These are phyloP conservation scores for Spicauda simplicius DNA, from an alignment of 2,888 invertebrate species.

Conservation along the genomic window DNA sequence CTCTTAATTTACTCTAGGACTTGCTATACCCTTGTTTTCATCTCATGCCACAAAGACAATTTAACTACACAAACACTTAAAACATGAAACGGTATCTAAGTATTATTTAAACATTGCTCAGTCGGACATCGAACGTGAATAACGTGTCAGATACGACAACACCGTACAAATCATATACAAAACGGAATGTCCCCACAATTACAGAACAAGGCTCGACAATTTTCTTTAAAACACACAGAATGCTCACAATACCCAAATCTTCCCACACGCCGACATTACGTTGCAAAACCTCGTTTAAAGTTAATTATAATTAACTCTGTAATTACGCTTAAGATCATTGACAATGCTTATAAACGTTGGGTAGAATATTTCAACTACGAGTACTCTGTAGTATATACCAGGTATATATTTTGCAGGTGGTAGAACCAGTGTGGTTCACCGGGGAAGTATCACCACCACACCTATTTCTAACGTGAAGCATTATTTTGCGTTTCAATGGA, in stretches of 20 bases:
- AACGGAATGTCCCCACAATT: slow-evolving; percentile 3
- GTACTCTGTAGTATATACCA: neutral
- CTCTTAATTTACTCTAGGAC: no score
- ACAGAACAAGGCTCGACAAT: slow-evolving; percentile 12
- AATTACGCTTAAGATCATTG: slow-evolving; percentile 28
- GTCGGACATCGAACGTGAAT: no score
- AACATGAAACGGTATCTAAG: no score
- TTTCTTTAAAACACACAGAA: slow-evolving; percentile 14
- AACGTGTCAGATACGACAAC: neutral
- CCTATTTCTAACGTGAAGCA: no score
- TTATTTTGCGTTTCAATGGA: no score
- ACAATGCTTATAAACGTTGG: slow-evolving; percentile 11
- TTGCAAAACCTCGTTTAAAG: slow-evolving; percentile 32
- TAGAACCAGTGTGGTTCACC: no score
- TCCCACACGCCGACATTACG: slow-evolving; percentile 24
- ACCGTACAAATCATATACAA: neutral
- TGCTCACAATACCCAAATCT: slow-evolving; percentile 23
- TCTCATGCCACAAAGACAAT: no score
- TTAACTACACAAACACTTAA: no score
- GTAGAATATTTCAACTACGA: neutral
- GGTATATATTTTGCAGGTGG: no score
- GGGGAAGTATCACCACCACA: no score
- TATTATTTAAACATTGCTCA: no score
- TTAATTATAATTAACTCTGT: slow-evolving; percentile 34
- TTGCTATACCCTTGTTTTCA: no score